Percentiles rank a stretch among this genome's conserved stretches.
phyloP scores from a whole-genome alignment of 30 jellyfish, hydroid and myxozoan species.

The Sanderia malayensis region DNA sequence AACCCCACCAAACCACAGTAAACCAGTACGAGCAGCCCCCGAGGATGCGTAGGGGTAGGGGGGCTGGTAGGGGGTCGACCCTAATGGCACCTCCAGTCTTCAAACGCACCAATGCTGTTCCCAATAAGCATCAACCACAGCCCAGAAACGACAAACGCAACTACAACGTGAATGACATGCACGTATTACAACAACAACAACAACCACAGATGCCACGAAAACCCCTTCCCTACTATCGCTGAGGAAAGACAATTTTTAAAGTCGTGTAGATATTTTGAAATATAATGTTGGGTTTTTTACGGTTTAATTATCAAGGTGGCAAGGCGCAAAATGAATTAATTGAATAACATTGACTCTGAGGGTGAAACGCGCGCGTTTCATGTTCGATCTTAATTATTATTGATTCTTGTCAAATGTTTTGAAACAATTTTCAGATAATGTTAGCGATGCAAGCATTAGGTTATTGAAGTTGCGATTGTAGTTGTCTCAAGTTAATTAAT shows the following conservation, averaged over 20 bases:
- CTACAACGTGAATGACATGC: background rate
- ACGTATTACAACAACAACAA: background rate
- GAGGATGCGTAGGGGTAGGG: slow-evolving; percentile 65
- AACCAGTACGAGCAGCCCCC: slow-evolving; percentile 71
- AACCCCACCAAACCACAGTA: slow-evolving; percentile 21
- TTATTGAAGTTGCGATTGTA: too few relatives aligned
- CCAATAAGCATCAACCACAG: slow-evolving; percentile 27
- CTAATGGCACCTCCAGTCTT: slow-evolving; percentile 17
- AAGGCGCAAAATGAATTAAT: too few relatives aligned
- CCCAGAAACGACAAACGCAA: slow-evolving; percentile 28
- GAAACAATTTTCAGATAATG: too few relatives aligned
- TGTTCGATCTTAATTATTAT: too few relatives aligned
- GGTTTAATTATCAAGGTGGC: too few relatives aligned
- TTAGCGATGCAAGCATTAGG: too few relatives aligned
- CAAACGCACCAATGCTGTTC: slow-evolving; percentile 29
- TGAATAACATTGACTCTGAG: too few relatives aligned
- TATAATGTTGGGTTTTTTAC: background rate
- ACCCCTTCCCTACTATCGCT: background rate
- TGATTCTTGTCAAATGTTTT: too few relatives aligned
- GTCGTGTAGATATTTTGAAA: background rate
- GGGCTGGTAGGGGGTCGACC: slow-evolving; percentile 48
- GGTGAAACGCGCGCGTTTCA: too few relatives aligned
- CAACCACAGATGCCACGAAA: too few relatives aligned
- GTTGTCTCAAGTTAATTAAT: too few relatives aligned
- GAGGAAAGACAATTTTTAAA: background rate